A percentile compares a stretch with the other conserved stretches of the same genome.
Conservation (phyloP, 2,113 vertebrate species). For the Malurus melanocephalus region DNA sequence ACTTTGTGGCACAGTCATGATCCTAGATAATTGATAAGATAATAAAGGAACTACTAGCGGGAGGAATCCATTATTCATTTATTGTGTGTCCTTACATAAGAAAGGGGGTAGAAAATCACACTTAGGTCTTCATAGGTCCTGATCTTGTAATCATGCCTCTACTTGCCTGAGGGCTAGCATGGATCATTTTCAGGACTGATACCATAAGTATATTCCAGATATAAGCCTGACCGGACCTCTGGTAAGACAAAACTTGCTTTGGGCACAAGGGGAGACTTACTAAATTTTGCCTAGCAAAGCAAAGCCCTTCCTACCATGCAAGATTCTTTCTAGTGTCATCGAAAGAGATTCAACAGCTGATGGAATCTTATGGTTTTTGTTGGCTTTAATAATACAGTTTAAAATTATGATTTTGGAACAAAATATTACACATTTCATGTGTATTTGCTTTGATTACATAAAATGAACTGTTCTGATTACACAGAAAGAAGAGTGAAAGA, state of each 20-base stretch:
- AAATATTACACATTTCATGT: background rate
- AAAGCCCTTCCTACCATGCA: background rate
- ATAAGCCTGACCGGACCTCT: background rate
- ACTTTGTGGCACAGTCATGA: background rate
- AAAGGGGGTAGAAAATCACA: background rate
- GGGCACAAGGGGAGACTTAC: background rate
- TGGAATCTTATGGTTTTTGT: background rate
- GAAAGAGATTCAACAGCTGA: background rate
- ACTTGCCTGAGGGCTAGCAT: background rate
- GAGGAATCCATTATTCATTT: background rate
- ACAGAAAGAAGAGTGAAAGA: background rate
- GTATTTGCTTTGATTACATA: background rate
- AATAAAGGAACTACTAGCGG: background rate
- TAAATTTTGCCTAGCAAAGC: background rate
- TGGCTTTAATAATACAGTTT: background rate
- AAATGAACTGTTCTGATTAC: background rate
- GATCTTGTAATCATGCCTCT: background rate
- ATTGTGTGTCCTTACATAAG: background rate
- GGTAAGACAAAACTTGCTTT: background rate
- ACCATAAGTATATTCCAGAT: background rate
- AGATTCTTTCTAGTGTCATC: background rate
- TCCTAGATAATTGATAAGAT: background rate
- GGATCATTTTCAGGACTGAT: background rate
- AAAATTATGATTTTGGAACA: background rate
- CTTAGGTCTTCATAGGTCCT: background rate